Evolutionary conservation across 2,113 vertebrate species (phyloP), one percentile per base, ranked within the genome.

Genomic region (Rissa tridactyla): DNA sequence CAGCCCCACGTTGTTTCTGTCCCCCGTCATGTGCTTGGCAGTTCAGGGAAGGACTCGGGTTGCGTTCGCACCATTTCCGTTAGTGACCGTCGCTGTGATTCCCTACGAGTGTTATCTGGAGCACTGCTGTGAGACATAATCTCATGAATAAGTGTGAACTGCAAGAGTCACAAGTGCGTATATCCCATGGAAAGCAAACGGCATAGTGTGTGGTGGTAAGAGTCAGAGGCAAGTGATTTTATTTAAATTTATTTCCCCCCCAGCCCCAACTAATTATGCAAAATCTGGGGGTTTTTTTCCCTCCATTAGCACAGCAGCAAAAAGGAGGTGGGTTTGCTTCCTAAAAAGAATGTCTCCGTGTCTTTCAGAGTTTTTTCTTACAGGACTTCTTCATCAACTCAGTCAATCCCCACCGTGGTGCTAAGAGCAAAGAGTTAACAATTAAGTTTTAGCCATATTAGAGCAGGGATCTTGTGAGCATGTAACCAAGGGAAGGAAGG

Each of bases 171-270:
- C 26, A 23, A 11, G 9, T 42, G 20, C 14, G 3, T 30, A 3
- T 15, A 8, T 7, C 10, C 10, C 25, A 27, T 3, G 30, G n/a
- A 51, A 44, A 82, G 32, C 36, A 36, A 58, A 49, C 3, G 27
- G 17, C 17, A 10, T 12, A 4, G 19, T 2, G 7, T 38, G 11
- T 2, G 9, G 17, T 4, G 9, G 22, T 20, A 42, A n/a, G 25
- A 62, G 25, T 8, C 30, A 69, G n/a, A 20, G 14, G 15, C 8
- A 49, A 18, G 12, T 36, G 40, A 29, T 76, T 62, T 76, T 44
- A 20, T 42, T 26, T 34, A 23, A 29, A 60, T 72, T 16, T 55
- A 20, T 32, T 61, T 54, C 8, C 30, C 22, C 36, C 38, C 19
- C 17, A 29, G 15, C 15, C 11, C 11, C 15, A 40, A 11, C 7